phyloP scores from a whole-genome alignment of 2,113 vertebrate genomes.

The Triplophysa siluroides region DNA sequence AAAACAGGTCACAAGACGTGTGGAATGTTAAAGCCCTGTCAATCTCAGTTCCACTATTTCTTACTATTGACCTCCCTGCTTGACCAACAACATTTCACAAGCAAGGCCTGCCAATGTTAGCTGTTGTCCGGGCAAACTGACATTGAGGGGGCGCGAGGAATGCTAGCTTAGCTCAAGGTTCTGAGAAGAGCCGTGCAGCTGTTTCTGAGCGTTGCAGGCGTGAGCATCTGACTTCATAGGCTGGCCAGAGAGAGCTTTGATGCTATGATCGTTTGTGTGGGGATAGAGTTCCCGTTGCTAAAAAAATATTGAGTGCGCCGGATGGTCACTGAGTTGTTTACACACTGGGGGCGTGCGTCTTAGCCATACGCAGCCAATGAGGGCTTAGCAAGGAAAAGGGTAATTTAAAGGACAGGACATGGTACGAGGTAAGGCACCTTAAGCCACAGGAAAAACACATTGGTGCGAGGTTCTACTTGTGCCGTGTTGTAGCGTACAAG shows the following conservation, averaged over 20 bases:
- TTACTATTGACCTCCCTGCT: background rate
- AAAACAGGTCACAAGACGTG: background rate
- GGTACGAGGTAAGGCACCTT: constrained; percentile 4
- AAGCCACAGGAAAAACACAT: background rate
- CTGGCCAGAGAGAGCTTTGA: constrained; percentile 37
- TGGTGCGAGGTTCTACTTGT: background rate
- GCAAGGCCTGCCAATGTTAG: background rate
- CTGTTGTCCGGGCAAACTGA: constrained; percentile 37
- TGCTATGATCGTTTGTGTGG: constrained; percentile 49
- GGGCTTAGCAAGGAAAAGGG: background rate
- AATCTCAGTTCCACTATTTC: background rate
- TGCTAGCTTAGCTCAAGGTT: constrained; percentile 29
- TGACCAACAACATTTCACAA: too few species aligned
- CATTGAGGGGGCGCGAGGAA: constrained; percentile 49
- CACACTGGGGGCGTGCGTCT: constrained; percentile 9
- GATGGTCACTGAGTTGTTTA: constrained; percentile 53
- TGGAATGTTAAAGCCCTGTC: background rate
- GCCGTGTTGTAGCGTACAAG: background rate
- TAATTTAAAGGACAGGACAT: background rate
- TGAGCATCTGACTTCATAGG: constrained; percentile 46
- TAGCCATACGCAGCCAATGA: background rate
- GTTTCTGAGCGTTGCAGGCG: constrained; percentile 45
- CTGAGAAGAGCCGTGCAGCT: constrained; percentile 60
- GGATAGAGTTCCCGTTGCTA: constrained; percentile 61
- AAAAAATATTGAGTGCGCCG: constrained; percentile 56